Evolutionary conservation across 2,797 vertebrate genomes (phyloP), one percentile per base, ranked within the genome.

Genomic region (Denticeps clupeoides): DNA sequence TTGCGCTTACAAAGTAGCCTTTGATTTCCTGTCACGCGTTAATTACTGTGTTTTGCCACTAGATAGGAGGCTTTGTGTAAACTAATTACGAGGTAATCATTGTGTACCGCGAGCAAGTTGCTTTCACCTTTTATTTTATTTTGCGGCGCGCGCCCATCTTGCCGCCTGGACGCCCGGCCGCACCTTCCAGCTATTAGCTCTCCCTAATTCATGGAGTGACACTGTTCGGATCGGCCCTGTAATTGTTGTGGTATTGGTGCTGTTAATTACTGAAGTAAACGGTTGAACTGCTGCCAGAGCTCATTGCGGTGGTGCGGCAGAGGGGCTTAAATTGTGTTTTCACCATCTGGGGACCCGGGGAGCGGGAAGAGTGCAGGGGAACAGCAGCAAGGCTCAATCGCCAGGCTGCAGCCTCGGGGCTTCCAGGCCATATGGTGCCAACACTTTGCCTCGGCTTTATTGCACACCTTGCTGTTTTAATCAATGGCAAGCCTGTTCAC

Each of bases 61-160:
- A 90, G 90, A 95, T 87, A 89, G 87, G 81, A 87, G 89, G 90
- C 90, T 93, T 93, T 97, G 90, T 93, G 89, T 93, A 87, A 79
- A 90, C 91, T 94, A 97, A 97, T 95, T 98, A 93, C 87, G 83
- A 94, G 89, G 88, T 93, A 90, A 96, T 97, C 89, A 91, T 93
- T 84, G 85, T 83, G 83, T 84, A 85, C 81, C 74, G 82, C 78
- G 81, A 87, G 80, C 81, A 65, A 82, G 84, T 84, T 84, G 83
- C 82, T 87, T 84, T 86, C 87, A 85, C 87, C 88, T 90, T 89
- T 86, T 58, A 56, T 68, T 51, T 67, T 71, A 70, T 59, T 28
- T 21, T 80, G 74, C 70, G 72, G 72, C 82, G 77, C 73, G 74
- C 78, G 69, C 76, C 75, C 75, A 77, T 85, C 80, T 83, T 74